These are phyloP conservation scores for Microchrysa polita DNA, from an alignment of 2,888 invertebrate species.

Conservation along the genomic window DNA sequence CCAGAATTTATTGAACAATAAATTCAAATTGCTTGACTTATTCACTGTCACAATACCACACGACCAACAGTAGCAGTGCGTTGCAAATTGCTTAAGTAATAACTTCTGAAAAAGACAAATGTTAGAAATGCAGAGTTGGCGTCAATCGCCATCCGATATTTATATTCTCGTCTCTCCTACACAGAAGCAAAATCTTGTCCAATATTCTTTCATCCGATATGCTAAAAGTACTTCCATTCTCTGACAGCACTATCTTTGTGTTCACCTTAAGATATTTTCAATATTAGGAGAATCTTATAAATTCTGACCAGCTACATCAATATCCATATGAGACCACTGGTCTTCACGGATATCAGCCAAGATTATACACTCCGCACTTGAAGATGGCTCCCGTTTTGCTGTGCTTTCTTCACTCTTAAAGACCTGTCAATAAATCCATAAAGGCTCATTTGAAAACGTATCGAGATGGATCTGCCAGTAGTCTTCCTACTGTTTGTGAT, in stretches of 20 bases:
- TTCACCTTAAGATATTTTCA: neutral
- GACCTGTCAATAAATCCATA: slow-evolving; percentile 47
- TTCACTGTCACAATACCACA: neutral
- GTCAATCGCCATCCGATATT: neutral
- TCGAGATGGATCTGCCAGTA: neutral
- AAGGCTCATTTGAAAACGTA: slow-evolving; percentile 43
- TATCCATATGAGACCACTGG: neutral
- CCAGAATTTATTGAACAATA: slow-evolving; percentile 6
- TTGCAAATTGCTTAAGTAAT: slow-evolving; percentile 28
- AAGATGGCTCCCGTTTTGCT: neutral
- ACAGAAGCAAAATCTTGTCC: neutral
- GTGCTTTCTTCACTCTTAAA: slow-evolving; percentile 38
- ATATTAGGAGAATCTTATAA: neutral
- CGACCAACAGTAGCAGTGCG: slow-evolving; percentile 15
- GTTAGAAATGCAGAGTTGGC: neutral
- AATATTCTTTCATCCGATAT: slow-evolving; percentile 15
- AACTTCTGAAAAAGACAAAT: slow-evolving; percentile 19
- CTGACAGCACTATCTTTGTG: slow-evolving; percentile 2
- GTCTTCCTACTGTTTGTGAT: slow-evolving; percentile 33
- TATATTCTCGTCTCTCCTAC: slow-evolving; percentile 13
- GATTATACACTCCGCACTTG: neutral
- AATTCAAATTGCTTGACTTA: neutral
- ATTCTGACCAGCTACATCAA: neutral
- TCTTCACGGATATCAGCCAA: neutral
- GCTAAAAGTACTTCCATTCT: neutral